Percentiles rank a stretch among this genome's conserved stretches.
phyloP scores from a whole-genome alignment of 2,888 invertebrate species.

The Sylvicola cinctus region DNA sequence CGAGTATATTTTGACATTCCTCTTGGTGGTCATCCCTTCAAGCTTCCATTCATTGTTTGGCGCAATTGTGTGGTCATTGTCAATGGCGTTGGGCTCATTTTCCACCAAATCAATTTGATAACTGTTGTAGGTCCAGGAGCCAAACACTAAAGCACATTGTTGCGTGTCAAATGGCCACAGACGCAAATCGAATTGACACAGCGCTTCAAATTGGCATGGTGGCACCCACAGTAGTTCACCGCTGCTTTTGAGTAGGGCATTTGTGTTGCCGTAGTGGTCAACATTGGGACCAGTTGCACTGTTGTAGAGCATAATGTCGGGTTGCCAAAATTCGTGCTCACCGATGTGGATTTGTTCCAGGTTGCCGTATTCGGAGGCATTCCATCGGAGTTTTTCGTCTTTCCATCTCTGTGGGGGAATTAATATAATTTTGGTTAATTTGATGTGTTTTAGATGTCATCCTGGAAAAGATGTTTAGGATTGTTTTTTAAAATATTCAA shows the following conservation, averaged over 20 bases:
- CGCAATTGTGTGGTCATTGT: conserved; percentile 7
- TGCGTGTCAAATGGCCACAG: conserved; percentile 62
- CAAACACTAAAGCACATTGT: conserved; percentile 40
- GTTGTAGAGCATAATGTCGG: conserved; percentile 52
- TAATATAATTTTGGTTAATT: no score
- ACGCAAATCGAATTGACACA: conserved; percentile 41
- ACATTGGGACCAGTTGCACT: conserved; percentile 37
- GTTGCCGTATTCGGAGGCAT: conserved; percentile 2
- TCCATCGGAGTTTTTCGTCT: conserved; percentile 2
- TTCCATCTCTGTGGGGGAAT: conserved; percentile 3
- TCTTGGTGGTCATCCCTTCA: conserved; percentile 19
- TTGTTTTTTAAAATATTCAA: no score
- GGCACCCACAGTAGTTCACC: conserved; percentile 44
- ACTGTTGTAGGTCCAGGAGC: conserved; percentile 47
- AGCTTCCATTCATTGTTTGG: conserved; percentile 26
- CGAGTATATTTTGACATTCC: conserved; percentile 22
- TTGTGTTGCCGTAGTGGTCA: conserved; percentile 36
- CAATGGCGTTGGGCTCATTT: conserved; percentile 9
- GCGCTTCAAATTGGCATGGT: conserved; percentile 41
- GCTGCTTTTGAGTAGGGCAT: conserved; percentile 27
- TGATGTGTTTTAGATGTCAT: no score
- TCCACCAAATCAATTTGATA: conserved; percentile 31
- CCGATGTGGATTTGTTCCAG: conserved; percentile 30
- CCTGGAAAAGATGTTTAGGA: not conserved
- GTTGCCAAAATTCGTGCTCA: conserved; percentile 58